A percentile compares a stretch with the other conserved stretches of the same genome.
Evolutionary conservation across 2,113 vertebrate species (phyloP).

Genomic region (Notarius quadriscutis): DNA sequence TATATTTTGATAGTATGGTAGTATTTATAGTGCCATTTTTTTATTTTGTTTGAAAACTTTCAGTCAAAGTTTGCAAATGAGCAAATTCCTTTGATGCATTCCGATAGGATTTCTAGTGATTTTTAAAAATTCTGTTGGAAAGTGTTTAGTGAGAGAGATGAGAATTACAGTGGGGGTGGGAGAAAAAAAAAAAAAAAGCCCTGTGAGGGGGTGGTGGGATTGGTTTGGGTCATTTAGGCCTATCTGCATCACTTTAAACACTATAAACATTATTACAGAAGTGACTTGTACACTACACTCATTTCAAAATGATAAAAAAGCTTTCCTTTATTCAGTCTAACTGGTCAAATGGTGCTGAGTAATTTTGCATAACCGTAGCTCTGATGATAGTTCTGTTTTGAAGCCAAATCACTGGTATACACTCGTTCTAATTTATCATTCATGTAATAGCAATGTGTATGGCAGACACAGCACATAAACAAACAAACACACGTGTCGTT

Average conservation of each 20-base stretch:
- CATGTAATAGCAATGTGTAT: not conserved
- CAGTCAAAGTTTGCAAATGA: no score
- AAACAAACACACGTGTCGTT: not conserved
- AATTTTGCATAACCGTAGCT: not conserved
- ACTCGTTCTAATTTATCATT: not conserved
- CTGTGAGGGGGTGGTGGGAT: not conserved
- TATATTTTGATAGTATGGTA: no score
- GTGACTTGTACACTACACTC: not conserved
- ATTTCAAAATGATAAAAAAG: not conserved
- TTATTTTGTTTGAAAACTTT: no score
- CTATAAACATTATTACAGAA: not conserved
- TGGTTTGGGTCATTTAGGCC: slow-evolving; percentile 32
- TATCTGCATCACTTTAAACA: not conserved
- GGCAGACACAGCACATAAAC: no score
- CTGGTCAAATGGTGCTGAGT: not conserved
- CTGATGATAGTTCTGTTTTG: not conserved
- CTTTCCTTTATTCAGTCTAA: not conserved
- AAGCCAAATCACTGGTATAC: not conserved
- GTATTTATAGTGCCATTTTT: no score
- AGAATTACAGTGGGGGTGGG: slow-evolving; percentile 61
- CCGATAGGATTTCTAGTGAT: no score
- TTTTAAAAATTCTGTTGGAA: no score
- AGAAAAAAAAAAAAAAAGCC: slow-evolving; percentile 10
- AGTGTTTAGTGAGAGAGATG: slow-evolving; percentile 58
- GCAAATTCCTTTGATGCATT: no score